phyloP scores from a whole-genome alignment of 92 coral and sea anemone genomes.

The Galaxea fascicularis region DNA sequence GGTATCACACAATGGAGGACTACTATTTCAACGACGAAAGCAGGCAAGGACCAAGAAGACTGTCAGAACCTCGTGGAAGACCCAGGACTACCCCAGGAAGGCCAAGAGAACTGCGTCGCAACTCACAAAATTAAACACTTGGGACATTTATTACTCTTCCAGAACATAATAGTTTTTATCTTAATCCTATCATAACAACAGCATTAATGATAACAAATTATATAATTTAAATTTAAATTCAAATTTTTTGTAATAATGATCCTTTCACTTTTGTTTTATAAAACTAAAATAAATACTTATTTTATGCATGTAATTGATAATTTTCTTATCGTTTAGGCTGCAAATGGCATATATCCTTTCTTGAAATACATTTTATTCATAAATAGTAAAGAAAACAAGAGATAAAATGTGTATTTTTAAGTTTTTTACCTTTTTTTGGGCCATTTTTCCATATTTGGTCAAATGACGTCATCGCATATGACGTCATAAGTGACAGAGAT shows the following conservation, averaged over 20 bases:
- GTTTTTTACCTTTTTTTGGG: constrained; percentile 1
- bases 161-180: background rate
- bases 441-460: constrained; percentile 41
- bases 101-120: background rate
- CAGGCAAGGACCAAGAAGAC: constrained; percentile 27
- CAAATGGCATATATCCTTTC: background rate
- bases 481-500: background rate
- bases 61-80: background rate
- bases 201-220: too few relatives aligned
- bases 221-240: background rate
- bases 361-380: background rate
- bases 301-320: background rate
- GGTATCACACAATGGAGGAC: constrained; percentile 22
- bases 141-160: background rate
- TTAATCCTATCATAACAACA: too few relatives aligned
- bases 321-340: background rate
- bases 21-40: constrained; percentile 27
- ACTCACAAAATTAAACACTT: background rate
- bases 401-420: too few relatives aligned
- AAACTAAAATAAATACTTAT: constrained; percentile 3
- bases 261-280: background rate
- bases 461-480: constrained; percentile 25
- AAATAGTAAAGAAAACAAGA: too few relatives aligned
- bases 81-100: constrained; percentile 1
- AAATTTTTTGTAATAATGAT: background rate